A percentile compares a stretch with the other conserved stretches of the same genome.
Evolutionary conservation across 2,888 invertebrate species (phyloP).

Genomic region (Geotrupes spiniger): DNA sequence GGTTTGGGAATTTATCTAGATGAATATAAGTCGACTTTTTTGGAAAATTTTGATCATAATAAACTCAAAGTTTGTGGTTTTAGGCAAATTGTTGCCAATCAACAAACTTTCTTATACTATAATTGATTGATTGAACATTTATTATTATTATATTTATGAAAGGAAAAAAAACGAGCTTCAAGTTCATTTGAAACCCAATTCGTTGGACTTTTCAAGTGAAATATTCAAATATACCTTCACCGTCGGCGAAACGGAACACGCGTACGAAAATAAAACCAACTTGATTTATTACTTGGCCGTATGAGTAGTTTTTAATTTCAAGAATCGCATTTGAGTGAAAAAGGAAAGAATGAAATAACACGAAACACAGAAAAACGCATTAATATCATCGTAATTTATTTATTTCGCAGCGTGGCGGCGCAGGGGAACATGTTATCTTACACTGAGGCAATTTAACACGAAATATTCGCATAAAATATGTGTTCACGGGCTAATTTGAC

Average conservation of each 20-base stretch:
- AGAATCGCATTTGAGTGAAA: slow-evolving; percentile 9
- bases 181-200: too few species aligned
- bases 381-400: slow-evolving; percentile 20
- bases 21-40: too few species aligned
- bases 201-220: too few species aligned
- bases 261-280: background rate
- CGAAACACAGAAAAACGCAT: slow-evolving; percentile 19
- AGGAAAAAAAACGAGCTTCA: too few species aligned
- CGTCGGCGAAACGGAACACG: too few species aligned
- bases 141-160: too few species aligned
- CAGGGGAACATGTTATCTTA: slow-evolving; percentile 21
- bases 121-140: too few species aligned
- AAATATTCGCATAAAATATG: slow-evolving; percentile 22
- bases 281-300: slow-evolving; percentile 13
- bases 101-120: too few species aligned
- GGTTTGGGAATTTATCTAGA: too few species aligned
- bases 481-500: slow-evolving; percentile 21
- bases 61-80: too few species aligned
- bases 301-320: slow-evolving; percentile 17
- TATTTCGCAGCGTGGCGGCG: slow-evolving; percentile 21
- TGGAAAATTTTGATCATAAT: too few species aligned
- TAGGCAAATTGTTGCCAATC: too few species aligned
- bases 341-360: slow-evolving; percentile 5
- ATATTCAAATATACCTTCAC: slow-evolving; percentile 2
- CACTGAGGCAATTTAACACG: slow-evolving; percentile 21